Conservation (phyloP, 2,888 invertebrate species). For the Xestobium rufovillosum region DNA sequence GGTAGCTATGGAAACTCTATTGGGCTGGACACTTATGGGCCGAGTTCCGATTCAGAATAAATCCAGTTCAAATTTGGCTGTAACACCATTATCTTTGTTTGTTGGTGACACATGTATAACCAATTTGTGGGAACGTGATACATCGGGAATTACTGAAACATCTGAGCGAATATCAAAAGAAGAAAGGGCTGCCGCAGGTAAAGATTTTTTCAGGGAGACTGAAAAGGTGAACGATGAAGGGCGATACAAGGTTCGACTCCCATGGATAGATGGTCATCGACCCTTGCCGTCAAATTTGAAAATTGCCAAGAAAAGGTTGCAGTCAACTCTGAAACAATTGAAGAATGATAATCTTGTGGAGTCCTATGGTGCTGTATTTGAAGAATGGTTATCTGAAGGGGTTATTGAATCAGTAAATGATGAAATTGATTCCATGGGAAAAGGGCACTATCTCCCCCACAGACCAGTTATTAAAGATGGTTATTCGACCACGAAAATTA, state of each 20-base stretch:
- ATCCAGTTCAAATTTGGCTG: not conserved
- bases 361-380: not conserved
- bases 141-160: not conserved
- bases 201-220: not conserved
- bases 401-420: not conserved
- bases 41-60: constrained; percentile 8
- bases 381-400: constrained; percentile 1
- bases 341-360: not conserved
- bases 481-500: constrained; percentile 11
- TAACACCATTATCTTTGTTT: not conserved
- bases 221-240: not conserved
- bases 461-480: constrained; percentile 11
- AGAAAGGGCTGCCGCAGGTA: not conserved
- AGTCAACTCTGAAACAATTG: not conserved
- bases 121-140: not conserved
- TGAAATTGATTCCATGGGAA: not conserved
- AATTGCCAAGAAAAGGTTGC: not conserved
- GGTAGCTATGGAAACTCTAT: constrained; percentile 18
- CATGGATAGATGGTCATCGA: not conserved
- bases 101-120: not conserved
- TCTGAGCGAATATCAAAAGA: not conserved
- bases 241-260: not conserved
- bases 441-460: constrained; percentile 20
- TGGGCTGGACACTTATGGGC: constrained; percentile 21
- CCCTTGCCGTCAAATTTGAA: not conserved